A percentile compares a stretch with the other conserved stretches of the same genome.
phyloP scores from a whole-genome alignment of 2,797 vertebrate species.

The Pangasius macronema region DNA sequence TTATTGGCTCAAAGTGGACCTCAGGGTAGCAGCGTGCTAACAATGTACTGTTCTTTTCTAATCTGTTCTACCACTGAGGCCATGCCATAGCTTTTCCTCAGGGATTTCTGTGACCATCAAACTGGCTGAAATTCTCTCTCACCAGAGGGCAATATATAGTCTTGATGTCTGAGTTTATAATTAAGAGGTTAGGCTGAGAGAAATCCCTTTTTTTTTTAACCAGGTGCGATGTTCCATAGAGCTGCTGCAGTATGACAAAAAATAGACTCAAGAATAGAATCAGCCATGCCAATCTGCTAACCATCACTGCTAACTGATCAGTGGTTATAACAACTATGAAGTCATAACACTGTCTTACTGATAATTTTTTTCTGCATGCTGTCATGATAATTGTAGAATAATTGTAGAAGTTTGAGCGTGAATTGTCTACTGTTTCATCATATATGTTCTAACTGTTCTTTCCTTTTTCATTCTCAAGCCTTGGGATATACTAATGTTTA shows the following conservation, averaged over 20 bases:
- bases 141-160: not conserved
- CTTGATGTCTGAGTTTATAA: not conserved
- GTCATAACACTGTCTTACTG: not conserved
- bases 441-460: not conserved
- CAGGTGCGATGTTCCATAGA: not conserved
- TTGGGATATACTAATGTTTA: not conserved
- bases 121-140: not conserved
- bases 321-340: not conserved
- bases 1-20: constrained; percentile 33
- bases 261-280: not conserved
- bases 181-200: constrained; percentile 4
- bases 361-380: not conserved
- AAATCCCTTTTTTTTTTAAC: not conserved
- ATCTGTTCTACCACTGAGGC: not conserved
- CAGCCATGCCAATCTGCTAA: too few species aligned
- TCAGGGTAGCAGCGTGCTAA: not conserved
- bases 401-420: too few species aligned
- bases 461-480: not conserved
- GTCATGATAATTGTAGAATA: not conserved
- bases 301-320: not conserved
- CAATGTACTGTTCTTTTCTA: constrained; percentile 24
- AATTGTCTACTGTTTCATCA: not conserved
- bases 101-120: not conserved
- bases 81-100: not conserved
- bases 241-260: not conserved